Conservation (phyloP, 2,888 invertebrate genomes). For the Chrysolina oricalcia region DNA sequence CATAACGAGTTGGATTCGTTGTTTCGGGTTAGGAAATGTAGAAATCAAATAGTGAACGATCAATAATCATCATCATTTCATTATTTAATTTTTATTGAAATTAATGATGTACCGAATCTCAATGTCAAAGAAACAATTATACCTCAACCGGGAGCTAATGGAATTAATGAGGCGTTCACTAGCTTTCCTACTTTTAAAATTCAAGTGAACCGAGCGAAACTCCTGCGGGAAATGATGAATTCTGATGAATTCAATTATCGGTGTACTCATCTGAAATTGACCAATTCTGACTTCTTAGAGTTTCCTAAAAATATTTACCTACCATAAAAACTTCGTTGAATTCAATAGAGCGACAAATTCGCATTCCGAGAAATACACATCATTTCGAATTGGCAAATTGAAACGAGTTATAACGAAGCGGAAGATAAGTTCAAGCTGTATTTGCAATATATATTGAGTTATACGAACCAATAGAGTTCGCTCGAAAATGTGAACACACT, state of each 20-base stretch:
- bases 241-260: background rate
- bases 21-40: no score
- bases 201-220: background rate
- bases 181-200: background rate
- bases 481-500: background rate
- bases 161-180: background rate
- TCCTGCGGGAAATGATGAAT: background rate
- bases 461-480: no score
- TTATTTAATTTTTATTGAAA: background rate
- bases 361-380: background rate
- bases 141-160: background rate
- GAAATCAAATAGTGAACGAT: no score
- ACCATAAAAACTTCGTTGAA: background rate
- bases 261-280: background rate
- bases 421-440: background rate
- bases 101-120: background rate
- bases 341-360: background rate
- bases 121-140: background rate
- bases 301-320: background rate
- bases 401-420: background rate
- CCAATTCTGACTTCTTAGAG: background rate
- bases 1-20: no score
- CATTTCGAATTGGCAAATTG: background rate
- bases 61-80: no score
- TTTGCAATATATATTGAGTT: no score